phyloP scores from a whole-genome alignment of 2,888 invertebrate species.

The Parthenolecanium corni region DNA sequence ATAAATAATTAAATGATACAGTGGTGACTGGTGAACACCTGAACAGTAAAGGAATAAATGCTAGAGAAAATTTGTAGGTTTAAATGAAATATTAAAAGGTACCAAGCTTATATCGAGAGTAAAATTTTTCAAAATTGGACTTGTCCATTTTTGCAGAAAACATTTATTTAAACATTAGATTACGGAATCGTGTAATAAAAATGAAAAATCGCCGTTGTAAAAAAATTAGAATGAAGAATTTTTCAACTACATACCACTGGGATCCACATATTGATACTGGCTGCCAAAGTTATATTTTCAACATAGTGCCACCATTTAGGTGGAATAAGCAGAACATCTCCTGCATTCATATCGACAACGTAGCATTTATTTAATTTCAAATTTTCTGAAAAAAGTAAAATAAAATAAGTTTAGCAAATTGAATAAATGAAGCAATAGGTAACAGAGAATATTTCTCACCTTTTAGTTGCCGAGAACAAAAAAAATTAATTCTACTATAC shows the following conservation, averaged over 20 bases:
- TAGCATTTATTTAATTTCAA: conserved; percentile 32
- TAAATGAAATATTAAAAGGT: too few species aligned
- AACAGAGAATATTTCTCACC: too few species aligned
- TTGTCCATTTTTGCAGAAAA: not conserved
- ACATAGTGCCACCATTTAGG: conserved; percentile 97
- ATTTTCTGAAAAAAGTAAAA: conserved; percentile 18
- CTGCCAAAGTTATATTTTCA: conserved; percentile 47
- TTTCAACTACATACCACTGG: too few species aligned
- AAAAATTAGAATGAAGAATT: too few species aligned
- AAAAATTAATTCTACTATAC: conserved; percentile 73
- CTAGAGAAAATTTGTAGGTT: too few species aligned
- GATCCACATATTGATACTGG: conserved; percentile 63
- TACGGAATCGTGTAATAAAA: too few species aligned
- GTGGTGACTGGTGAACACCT: too few species aligned
- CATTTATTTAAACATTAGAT: not conserved
- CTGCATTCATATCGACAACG: conserved; percentile 59
- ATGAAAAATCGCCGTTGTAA: too few species aligned
- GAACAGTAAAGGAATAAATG: too few species aligned
- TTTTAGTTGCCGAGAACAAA: conserved; percentile 35
- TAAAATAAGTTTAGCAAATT: not conserved
- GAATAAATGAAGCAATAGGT: not conserved
- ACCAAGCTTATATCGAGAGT: too few species aligned
- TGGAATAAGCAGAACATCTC: conserved; percentile 81
- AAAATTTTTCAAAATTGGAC: too few species aligned
- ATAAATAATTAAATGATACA: too few species aligned